Evolutionary conservation across 2,797 vertebrate species (phyloP), one percentile per base, ranked within the genome.

Genomic region (Aldrovandia affinis): DNA sequence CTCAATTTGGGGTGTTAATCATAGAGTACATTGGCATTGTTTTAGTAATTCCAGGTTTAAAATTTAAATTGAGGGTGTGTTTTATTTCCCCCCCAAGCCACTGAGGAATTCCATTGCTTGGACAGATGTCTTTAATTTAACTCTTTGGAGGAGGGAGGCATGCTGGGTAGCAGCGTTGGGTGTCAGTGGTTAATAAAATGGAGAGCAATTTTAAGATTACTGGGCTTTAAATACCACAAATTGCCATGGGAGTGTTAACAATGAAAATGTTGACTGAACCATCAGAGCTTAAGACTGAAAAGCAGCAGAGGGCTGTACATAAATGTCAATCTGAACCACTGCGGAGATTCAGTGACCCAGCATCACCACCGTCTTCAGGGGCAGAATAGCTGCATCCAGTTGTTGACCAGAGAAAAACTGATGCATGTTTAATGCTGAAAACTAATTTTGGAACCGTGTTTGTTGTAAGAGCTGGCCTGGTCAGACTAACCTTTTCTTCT

Each of bases 131-230:
- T 86, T 84, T 73, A 81, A 73, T 87, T 87, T 70, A 47, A 83
- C 39, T 55, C 57, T 59, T 18, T 80, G 57, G 30, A 57, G 61
- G 80, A 59, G 55, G 81, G 75, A 10, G 80, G 52, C 75, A n/a
- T 81, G 86, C 39, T 57, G 83, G 68, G 78, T 80, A 12, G 20
- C 47, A 9, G 73, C 81, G 80, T 85, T 85, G 80, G 82, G 57
- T 83, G 73, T 83, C 85, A 68, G 82, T 5, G 68, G 75, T 33
- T 83, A 73, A 88, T 55, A 82, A 65, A 86, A 88, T 77, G 54
- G 75, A 88, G 84, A 85, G 77, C n/a, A 59, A 80, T 86, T 87
- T 87, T 39, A 3, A 81, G 87, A 91, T 87, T 86, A 86, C 61
- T 55, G 54, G 14, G 50, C 77, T 84, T 59, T 82, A 14, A 20